Percentiles rank a stretch among this genome's conserved stretches.
These are phyloP conservation scores for Scolopax rusticola DNA, from an alignment of 2,797 vertebrate genomes.

Conservation along the genomic window DNA sequence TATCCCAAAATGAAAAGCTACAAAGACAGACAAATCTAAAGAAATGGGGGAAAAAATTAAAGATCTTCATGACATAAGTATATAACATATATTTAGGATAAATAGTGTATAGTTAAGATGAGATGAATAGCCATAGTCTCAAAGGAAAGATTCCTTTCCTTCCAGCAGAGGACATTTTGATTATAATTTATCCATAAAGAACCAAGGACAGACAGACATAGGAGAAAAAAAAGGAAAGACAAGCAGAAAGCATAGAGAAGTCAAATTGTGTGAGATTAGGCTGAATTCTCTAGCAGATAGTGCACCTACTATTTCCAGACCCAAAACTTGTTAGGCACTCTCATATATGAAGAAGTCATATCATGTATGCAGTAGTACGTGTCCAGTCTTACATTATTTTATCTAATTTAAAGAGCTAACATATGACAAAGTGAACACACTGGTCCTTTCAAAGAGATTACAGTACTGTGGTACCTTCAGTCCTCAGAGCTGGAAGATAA, in stretches of 20 bases:
- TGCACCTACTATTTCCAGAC: not conserved
- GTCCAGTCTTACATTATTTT: not conserved
- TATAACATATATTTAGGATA: not conserved
- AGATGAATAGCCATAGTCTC: not conserved
- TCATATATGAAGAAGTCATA: not conserved
- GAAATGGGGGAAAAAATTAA: not conserved
- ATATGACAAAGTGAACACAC: not conserved
- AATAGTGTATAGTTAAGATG: not conserved
- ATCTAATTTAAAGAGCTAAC: not conserved
- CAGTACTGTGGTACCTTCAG: not conserved
- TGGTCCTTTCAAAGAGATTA: not conserved
- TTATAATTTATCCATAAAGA: not conserved
- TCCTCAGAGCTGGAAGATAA: not conserved
- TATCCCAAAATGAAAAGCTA: not conserved
- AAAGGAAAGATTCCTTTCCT: not conserved
- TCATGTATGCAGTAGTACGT: not conserved
- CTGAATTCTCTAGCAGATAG: not conserved
- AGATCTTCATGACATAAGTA: not conserved
- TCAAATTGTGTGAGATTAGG: not conserved
- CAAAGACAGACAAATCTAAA: not conserved
- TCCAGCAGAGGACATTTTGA: not conserved
- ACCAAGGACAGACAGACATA: constrained; percentile 5
- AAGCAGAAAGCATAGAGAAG: not conserved
- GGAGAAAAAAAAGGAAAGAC: not conserved
- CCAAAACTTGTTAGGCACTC: not conserved